Evolutionary conservation across 2,888 invertebrate species (phyloP), one percentile per base, ranked within the genome.

Genomic region (Synergus umbraculus): DNA sequence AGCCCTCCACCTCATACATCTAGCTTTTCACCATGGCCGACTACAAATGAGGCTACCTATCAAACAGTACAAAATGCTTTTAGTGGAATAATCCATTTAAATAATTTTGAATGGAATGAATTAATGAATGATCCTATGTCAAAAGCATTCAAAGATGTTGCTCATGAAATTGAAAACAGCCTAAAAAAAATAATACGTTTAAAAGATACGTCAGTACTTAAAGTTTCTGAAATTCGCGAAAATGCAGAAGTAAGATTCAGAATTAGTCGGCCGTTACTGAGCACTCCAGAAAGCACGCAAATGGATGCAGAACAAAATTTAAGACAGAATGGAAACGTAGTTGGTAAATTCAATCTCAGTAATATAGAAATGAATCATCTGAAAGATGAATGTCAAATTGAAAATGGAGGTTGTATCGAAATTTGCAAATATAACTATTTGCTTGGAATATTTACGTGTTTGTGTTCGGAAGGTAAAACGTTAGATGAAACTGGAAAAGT

Each of bases 51-150:
- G 84, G 88, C 88, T 12, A 78, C 87, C 64, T 89, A 89, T 80
- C 84, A 86, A 81, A 82, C 92, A 94, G 96, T 97, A 83, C 95
- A 96, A 76, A 93, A 94, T 88, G 95, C 95, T 4, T 88, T 96
- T 65, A 95, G 96, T 91, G 96, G 96, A 3, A 93, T 95, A 86
- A 89, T 96, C 78, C 94, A 92, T 80, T 93, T 97, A 54, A 95
- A 95, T 85, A 95, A 96, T 88, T 93, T 95, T 85, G 93, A 94
- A 65, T 96, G 94, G 91, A 93, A 93, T 12, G 92, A 94, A 2
- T 94, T 93, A 37, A 92, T 96, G 65, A 91, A 92, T 54, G 93
- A 96, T 87, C 93, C 93, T 22, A 94, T 95, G 60, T 96, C 95
- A 78, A 91, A 93, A 18, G 94, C 94, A 85, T 96, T 94, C 91